These are phyloP conservation scores for Conus betulinus DNA, from an alignment of 1,140 invertebrate genomes.

Conservation along the genomic window DNA sequence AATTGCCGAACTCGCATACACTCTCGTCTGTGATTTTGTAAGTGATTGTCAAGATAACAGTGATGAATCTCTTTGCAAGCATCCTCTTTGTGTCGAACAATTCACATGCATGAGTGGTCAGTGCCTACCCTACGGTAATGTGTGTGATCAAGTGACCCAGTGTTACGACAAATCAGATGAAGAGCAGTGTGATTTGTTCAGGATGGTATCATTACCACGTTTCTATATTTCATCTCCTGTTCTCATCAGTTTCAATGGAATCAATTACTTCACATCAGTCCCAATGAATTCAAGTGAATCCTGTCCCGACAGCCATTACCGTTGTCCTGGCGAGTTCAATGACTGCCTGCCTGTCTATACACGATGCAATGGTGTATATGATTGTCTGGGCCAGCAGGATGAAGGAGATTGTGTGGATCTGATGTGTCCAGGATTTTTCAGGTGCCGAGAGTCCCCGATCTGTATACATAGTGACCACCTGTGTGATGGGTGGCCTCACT, in stretches of 20 bases:
- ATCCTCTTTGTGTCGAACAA: background rate
- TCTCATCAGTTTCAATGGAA: background rate
- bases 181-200: background rate
- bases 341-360: slow-evolving; percentile 10
- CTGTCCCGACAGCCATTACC: background rate
- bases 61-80: background rate
- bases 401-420: no score
- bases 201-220: background rate
- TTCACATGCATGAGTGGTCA: background rate
- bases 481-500: no score
- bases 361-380: slow-evolving; percentile 20
- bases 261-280: background rate
- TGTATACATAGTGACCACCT: no score
- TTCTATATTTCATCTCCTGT: background rate
- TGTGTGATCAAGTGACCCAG: background rate
- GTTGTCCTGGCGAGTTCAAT: background rate
- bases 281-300: background rate
- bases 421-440: no score
- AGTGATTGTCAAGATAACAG: background rate
- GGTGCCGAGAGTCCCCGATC: no score
- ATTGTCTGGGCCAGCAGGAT: background rate
- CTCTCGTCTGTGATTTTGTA: background rate
- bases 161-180: background rate
- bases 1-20: background rate
- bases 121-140: background rate